A percentile compares a stretch with the other conserved stretches of the same genome.
Evolutionary conservation across 2,888 invertebrate genomes (phyloP).

Genomic region (Orchestes rusci): DNA sequence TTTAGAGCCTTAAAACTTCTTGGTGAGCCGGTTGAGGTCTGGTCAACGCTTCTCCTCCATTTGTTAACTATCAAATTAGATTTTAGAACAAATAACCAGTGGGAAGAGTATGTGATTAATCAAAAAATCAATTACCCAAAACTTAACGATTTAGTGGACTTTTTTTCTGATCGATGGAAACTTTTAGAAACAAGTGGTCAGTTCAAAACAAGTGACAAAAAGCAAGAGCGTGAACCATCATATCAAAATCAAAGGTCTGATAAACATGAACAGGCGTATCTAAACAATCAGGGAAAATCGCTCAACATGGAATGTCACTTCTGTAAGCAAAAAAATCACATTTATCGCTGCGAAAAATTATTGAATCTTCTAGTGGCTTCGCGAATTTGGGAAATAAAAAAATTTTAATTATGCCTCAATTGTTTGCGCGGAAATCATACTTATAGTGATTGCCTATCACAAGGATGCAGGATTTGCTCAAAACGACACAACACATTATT

Average conservation of each 20-base stretch:
- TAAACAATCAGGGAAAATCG: too few species aligned
- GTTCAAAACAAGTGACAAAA: background rate
- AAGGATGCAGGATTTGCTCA: background rate
- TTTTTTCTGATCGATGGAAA: background rate
- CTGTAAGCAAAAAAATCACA: background rate
- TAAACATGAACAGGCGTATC: too few species aligned
- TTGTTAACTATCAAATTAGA: background rate
- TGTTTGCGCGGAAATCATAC: background rate
- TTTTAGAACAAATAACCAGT: background rate
- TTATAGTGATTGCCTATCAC: background rate
- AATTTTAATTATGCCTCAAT: background rate
- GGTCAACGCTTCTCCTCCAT: background rate
- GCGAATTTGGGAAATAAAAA: too few species aligned
- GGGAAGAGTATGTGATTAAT: background rate
- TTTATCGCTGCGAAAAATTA: background rate
- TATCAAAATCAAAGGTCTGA: background rate
- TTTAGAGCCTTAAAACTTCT: background rate
- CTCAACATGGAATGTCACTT: background rate
- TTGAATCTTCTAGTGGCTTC: too few species aligned
- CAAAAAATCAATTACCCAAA: background rate
- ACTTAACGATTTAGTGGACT: background rate
- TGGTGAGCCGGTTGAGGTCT: background rate
- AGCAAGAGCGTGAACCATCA: background rate
- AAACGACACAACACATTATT: background rate
- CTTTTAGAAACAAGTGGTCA: background rate